Percentiles rank a stretch among this genome's conserved stretches.
These are phyloP conservation scores for Mormyrops attenuatus DNA, from an alignment of 2,797 vertebrate species.

Conservation along the genomic window DNA sequence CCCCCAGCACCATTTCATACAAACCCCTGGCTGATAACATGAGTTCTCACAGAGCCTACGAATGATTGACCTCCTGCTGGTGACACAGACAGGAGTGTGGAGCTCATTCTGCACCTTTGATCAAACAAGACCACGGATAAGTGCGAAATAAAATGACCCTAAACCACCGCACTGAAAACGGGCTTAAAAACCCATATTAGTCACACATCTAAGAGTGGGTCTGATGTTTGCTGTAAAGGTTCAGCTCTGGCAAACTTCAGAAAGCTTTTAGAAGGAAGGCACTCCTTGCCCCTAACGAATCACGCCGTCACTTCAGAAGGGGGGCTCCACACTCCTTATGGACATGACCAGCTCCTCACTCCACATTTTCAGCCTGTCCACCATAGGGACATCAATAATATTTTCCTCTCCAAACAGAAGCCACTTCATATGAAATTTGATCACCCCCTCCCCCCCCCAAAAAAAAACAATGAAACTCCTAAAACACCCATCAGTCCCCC, in stretches of 20 bases:
- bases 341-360: background rate
- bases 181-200: background rate
- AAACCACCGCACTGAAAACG: background rate
- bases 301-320: background rate
- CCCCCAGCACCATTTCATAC: background rate
- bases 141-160: background rate
- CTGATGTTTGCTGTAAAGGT: background rate
- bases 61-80: background rate
- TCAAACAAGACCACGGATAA: background rate
- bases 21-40: background rate
- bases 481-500: background rate
- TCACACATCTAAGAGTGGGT: background rate
- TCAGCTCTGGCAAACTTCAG: background rate
- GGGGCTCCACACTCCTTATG: background rate
- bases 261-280: background rate
- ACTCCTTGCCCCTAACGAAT: background rate
- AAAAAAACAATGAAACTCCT: background rate
- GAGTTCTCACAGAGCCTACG: background rate
- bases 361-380: background rate
- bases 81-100: background rate
- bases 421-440: conserved; percentile 3
- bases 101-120: background rate
- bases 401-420: background rate
- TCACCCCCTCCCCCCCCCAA: background rate
- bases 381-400: background rate